phyloP scores from a whole-genome alignment of 2,113 vertebrate species.

The Pampusana beccarii region DNA sequence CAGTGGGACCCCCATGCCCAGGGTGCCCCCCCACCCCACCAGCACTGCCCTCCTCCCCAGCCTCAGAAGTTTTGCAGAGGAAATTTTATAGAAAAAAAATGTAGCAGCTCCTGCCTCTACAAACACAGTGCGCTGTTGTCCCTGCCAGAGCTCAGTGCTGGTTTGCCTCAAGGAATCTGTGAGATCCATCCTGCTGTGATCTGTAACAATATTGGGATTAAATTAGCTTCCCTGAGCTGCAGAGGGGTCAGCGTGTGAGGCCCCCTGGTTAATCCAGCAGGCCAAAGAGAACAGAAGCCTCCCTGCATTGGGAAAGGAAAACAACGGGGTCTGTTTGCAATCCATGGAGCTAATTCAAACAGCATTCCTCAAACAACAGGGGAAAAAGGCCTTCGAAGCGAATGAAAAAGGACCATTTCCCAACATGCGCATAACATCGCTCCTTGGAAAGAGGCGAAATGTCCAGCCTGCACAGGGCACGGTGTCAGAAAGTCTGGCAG shows the following conservation, averaged over 20 bases:
- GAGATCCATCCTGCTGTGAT: conserved; percentile 57
- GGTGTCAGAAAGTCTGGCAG: not conserved
- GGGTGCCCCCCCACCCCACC: not conserved
- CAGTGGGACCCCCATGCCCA: not conserved
- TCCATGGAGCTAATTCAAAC: conserved; percentile 64
- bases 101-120: not conserved
- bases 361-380: conserved; percentile 64
- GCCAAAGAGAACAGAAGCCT: conserved; percentile 66
- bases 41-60: not conserved
- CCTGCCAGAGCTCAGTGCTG: not conserved
- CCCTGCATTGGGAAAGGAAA: conserved; percentile 65
- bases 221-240: conserved; percentile 66
- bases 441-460: not conserved
- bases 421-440: not conserved
- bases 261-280: conserved; percentile 60
- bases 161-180: conserved; percentile 59
- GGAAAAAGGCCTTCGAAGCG: conserved; percentile 43
- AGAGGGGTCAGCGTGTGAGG: conserved; percentile 60
- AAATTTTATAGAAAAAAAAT: not conserved
- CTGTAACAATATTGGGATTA: conserved; percentile 68
- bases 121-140: not conserved
- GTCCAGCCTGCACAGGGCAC: not conserved
- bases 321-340: conserved; percentile 68
- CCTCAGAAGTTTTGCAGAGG: not conserved
- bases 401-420: conserved; percentile 7